These are phyloP conservation scores for Drosophila formosana DNA, from an alignment of 2,888 invertebrate species.

Conservation along the genomic window DNA sequence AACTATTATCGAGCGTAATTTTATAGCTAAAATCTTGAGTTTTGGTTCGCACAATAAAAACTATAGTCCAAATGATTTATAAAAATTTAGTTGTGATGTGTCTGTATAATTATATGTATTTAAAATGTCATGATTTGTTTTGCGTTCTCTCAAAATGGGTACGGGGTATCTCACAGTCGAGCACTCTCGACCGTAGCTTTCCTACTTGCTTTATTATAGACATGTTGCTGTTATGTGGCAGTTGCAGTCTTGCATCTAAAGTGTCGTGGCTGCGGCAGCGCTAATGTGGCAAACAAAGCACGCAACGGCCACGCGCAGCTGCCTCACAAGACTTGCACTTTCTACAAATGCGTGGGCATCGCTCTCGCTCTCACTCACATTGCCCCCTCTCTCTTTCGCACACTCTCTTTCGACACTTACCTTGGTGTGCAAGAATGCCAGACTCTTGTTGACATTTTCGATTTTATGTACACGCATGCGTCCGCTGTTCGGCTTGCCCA, in stretches of 20 bases:
- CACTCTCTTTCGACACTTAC: constrained; percentile 83
- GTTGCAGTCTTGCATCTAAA: constrained; percentile 58
- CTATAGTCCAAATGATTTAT: no score
- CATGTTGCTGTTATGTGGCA: constrained; percentile 31
- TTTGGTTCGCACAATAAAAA: no score
- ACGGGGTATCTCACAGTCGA: no score
- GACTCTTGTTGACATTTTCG: constrained; percentile 99
- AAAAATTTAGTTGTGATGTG: no score
- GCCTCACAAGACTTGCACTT: constrained; percentile 76
- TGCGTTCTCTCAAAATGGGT: no score
- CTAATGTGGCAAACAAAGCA: constrained; percentile 77
- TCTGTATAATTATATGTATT: no score
- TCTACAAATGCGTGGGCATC: constrained; percentile 73
- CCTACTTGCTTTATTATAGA: no score
- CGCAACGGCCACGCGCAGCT: constrained; percentile 78
- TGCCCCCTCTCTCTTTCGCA: constrained; percentile 4
- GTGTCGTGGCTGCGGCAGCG: constrained; percentile 38
- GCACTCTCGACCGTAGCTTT: no score
- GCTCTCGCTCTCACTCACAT: constrained; percentile 8
- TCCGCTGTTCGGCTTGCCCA: constrained; percentile 98
- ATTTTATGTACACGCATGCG: constrained; percentile 99
- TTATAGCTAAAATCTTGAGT: no score
- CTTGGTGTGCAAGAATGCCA: constrained; percentile 98
- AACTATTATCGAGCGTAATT: no score
- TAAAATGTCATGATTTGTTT: no score